phyloP scores from a whole-genome alignment of 2,113 vertebrate species.

The Illadopsis cleaveri region DNA sequence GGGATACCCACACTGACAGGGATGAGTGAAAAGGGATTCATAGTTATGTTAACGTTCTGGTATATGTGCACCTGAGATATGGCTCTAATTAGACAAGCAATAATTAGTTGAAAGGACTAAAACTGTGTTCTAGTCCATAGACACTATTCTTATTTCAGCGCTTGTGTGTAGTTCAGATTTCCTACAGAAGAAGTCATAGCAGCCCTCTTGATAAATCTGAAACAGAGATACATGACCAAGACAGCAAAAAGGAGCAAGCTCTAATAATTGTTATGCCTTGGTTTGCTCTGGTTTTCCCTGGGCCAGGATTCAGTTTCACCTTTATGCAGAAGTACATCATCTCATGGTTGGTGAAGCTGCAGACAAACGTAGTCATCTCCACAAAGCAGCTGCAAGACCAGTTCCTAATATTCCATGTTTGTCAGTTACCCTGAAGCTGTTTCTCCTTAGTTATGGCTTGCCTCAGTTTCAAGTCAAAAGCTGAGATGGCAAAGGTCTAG shows the following conservation, averaged over 20 bases:
- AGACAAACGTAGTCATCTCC: neutral
- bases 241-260: neutral
- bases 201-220: neutral
- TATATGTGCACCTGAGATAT: neutral
- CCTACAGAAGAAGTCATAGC: neutral
- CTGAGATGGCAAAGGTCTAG: conserved; percentile 25
- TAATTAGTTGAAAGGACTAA: neutral
- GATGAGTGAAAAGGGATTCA: neutral
- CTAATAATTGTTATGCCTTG: neutral
- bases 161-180: neutral
- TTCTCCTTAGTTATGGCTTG: conserved; percentile 52
- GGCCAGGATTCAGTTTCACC: neutral
- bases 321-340: neutral
- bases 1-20: neutral
- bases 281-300: neutral
- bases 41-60: neutral
- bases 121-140: neutral
- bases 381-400: neutral
- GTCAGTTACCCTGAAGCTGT: neutral
- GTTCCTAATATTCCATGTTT: neutral
- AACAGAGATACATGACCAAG: neutral
- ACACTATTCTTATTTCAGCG: neutral
- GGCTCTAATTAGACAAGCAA: neutral
- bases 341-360: neutral
- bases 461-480: conserved; percentile 28